Evolutionary conservation across 2,113 vertebrate species (phyloP).

Genomic region (Oriolus oriolus): DNA sequence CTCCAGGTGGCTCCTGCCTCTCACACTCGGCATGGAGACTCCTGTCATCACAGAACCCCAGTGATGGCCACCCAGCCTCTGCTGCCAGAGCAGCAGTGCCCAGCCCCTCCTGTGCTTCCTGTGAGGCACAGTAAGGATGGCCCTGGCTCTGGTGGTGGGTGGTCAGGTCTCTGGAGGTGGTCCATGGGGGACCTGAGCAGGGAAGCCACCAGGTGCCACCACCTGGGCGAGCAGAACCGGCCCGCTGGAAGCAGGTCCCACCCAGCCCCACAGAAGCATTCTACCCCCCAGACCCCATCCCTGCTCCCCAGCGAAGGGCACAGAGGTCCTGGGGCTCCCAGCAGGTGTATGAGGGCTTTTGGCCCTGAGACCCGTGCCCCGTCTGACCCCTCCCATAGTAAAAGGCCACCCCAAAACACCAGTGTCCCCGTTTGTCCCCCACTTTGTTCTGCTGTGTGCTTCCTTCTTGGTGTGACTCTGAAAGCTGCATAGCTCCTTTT

Average conservation of each 20-base stretch:
- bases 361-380: background rate
- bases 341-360: background rate
- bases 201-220: background rate
- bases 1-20: background rate
- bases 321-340: background rate
- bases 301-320: background rate
- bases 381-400: background rate
- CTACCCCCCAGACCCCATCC: background rate
- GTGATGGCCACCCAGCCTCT: background rate
- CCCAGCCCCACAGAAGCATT: background rate
- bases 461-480: constrained; percentile 63
- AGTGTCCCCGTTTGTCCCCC: background rate
- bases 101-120: background rate
- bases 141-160: background rate
- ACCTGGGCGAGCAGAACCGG: background rate
- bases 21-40: rapidly evolving
- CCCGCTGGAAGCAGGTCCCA: background rate
- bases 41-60: background rate
- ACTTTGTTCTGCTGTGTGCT: constrained; percentile 47
- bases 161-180: background rate
- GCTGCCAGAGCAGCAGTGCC: background rate
- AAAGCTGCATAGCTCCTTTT: constrained; percentile 63
- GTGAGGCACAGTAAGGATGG: background rate
- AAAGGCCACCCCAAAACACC: background rate
- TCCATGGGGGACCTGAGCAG: background rate